Base-by-base conservation (phyloP, 1,140 invertebrate genomes). In the Drosophila busckii region DNA sequence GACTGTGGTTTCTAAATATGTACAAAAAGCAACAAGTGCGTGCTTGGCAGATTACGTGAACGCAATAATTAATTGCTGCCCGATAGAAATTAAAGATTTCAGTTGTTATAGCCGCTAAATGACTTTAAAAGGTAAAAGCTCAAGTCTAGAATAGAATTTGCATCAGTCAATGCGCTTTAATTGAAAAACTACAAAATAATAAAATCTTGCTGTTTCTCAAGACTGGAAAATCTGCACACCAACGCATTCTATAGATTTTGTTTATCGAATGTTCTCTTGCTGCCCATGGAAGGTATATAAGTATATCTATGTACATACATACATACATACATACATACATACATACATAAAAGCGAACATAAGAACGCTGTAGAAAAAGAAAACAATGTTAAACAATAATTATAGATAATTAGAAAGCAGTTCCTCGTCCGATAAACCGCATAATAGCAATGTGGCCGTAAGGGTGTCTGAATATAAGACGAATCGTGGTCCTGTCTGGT, bases 21-120 rank as follows among this genome's bases (percentile, higher is more conserved):
- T 8, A 32, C 6, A 23, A 4, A 13, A 44, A 20, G 5, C 8
- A 40, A 12, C 7, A 44, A 5, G 28, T 17, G 28, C n/a, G 10
- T 46, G 16, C 10, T 8, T 35, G 12, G 42, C 56, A 56, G 62
- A 63, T 63, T 68, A 64, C 67, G 64, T 68, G 67, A 58, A 54
- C 44, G 44, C 48, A 68, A 68, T 70, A 67, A 46, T 70, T 68
- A 68, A 55, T 54, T 68, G 48, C 34, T 41, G 40, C 29, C 52
- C 55, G 29, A 50, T 45, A 56, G 52, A 65, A 44, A 17, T 23
- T 9, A n/a, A 19, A 28, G 41, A 34, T 41, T 12, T 54, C 20
- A 40, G 49, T 16, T 42, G 17, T 48, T 38, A 25, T 44, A 17
- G 19, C 56, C 31, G 20, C 20, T 35, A 61, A 46, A 26, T 58